A percentile compares a stretch with the other conserved stretches of the same genome.
These are phyloP conservation scores for Eulemur rubriventer DNA, from an alignment of 2,797 vertebrate genomes.

Conservation along the genomic window DNA sequence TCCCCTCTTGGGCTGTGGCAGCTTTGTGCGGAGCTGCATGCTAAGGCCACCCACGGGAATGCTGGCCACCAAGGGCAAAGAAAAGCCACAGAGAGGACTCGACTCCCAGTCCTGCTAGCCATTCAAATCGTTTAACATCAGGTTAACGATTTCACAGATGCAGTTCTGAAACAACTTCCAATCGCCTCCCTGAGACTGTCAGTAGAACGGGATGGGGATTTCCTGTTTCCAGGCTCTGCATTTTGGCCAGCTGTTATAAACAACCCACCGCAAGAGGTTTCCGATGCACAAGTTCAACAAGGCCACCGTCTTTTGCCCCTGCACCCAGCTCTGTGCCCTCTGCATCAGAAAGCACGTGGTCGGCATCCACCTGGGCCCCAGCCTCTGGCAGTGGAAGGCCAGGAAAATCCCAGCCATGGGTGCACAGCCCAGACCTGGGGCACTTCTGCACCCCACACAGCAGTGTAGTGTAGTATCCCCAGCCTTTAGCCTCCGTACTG, in stretches of 20 bases:
- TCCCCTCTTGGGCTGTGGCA: rapidly evolving
- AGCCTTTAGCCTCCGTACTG: not conserved
- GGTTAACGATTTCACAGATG: not conserved
- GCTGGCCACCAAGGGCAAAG: not conserved
- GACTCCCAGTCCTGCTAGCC: not conserved
- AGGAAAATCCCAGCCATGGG: not conserved
- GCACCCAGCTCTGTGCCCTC: too few species aligned
- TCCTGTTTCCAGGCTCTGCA: constrained; percentile 56
- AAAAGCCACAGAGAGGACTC: not conserved
- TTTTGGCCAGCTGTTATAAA: not conserved
- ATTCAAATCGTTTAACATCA: not conserved
- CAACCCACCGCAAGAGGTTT: not conserved
- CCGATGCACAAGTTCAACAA: not conserved
- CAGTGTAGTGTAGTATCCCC: not conserved
- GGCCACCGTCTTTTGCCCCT: not conserved
- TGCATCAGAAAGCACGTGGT: not conserved
- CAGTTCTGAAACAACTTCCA: not conserved
- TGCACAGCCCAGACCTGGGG: not conserved
- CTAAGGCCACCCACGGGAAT: not conserved
- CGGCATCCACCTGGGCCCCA: rapidly evolving
- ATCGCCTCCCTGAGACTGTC: not conserved
- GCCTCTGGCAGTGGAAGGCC: not conserved
- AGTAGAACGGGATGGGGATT: not conserved
- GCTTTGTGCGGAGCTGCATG: not conserved
- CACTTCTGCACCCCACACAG: rapidly evolving